Evolutionary conservation across 1,140 invertebrate species (phyloP).

Genomic region (Ectropis grisescens): DNA sequence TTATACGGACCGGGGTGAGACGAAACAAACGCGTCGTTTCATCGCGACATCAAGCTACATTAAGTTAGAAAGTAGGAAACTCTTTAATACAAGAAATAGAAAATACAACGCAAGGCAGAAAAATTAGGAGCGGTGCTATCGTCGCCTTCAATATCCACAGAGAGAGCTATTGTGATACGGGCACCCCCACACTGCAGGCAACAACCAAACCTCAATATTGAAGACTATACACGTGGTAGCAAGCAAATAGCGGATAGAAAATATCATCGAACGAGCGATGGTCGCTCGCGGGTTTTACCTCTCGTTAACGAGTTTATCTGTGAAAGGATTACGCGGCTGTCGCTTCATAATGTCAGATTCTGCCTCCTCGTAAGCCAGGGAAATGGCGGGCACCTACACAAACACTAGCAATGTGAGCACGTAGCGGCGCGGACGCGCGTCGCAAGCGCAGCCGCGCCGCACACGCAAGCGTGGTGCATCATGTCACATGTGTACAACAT

Average conservation of each 20-base stretch:
- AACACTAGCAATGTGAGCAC: conserved; percentile 67
- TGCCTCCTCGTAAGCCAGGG: conserved; percentile 99
- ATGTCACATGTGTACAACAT: conserved; percentile 53
- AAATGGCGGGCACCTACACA: conserved; percentile 97
- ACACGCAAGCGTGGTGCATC: conserved; percentile 36
- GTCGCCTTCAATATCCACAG: conserved; percentile 56
- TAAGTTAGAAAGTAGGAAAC: conserved; percentile 31
- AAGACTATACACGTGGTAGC: conserved; percentile 64
- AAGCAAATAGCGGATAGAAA: conserved; percentile 64
- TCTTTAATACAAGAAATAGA: conserved; percentile 46
- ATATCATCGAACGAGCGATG: conserved; percentile 47
- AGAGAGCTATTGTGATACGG: conserved; percentile 27
- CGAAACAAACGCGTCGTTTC: conserved; percentile 57
- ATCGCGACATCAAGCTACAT: conserved; percentile 50
- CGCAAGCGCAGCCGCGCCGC: conserved; percentile 13
- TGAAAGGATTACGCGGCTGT: conserved; percentile 95
- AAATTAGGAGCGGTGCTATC: conserved; percentile 51
- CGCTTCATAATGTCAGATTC: conserved; percentile 99
- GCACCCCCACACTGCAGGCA: conserved; percentile 51
- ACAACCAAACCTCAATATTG: conserved; percentile 61
- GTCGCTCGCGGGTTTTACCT: conserved; percentile 79
- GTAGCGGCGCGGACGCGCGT: conserved; percentile 20
- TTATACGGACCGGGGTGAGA: no score
- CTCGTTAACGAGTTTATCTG: conserved; percentile 98
- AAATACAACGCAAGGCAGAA: conserved; percentile 59